These are phyloP conservation scores for Myotis myotis DNA, from an alignment of 2,797 vertebrate species.

Conservation along the genomic window DNA sequence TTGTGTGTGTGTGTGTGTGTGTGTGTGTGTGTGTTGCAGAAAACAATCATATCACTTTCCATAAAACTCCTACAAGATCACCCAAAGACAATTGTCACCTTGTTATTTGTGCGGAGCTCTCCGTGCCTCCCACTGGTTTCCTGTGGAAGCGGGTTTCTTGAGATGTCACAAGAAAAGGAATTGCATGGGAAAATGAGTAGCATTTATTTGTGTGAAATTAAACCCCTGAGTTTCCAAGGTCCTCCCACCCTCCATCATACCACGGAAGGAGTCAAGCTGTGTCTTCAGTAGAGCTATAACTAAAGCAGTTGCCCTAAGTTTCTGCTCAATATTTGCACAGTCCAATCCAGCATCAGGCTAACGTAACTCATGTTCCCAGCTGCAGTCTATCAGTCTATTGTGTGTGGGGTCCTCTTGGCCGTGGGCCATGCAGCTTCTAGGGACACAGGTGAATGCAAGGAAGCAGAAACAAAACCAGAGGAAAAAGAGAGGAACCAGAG, in stretches of 20 bases:
- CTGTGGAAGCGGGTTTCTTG: background rate
- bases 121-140: accelerated
- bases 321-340: background rate
- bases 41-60: background rate
- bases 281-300: background rate
- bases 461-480: background rate
- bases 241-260: background rate
- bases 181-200: no score
- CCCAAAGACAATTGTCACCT: background rate
- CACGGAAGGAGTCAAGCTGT: background rate
- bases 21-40: background rate
- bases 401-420: background rate
- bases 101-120: background rate
- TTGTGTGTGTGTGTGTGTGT: no score
- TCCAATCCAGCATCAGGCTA: background rate
- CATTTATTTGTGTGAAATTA: no score
- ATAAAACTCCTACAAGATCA: background rate
- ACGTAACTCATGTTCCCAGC: background rate
- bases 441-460: background rate
- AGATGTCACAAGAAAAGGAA: no score
- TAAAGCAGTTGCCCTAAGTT: background rate
- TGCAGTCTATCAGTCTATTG: background rate
- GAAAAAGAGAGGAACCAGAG: background rate
- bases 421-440: background rate
- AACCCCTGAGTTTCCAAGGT: background rate